These are phyloP conservation scores for Bombus pyrosoma DNA, from an alignment of 1,140 invertebrate species.

Conservation along the genomic window DNA sequence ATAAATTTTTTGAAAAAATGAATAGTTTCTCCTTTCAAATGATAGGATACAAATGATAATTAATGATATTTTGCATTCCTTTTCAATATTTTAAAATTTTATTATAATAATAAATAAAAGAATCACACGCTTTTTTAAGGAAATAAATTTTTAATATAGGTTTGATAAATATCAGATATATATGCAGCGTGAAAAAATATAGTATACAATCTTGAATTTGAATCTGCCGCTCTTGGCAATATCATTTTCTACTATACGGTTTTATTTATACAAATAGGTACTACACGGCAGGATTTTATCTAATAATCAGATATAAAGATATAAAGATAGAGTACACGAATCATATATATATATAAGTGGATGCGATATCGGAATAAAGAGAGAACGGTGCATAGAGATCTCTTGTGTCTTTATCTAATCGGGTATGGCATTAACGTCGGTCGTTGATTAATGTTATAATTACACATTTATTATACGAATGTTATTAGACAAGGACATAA, in stretches of 20 bases:
- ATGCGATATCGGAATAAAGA: too few relatives aligned
- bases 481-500: too few relatives aligned
- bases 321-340: too few relatives aligned
- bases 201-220: background rate
- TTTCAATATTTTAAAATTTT: background rate
- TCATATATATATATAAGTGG: too few relatives aligned
- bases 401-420: too few relatives aligned
- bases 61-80: background rate
- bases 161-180: background rate
- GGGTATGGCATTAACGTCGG: too few relatives aligned
- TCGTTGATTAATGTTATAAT: too few relatives aligned
- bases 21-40: background rate
- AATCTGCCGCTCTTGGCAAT: constrained; percentile 9
- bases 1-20: constrained; percentile 21
- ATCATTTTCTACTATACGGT: background rate
- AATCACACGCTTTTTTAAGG: background rate
- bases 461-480: too few relatives aligned
- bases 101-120: background rate
- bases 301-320: too few relatives aligned
- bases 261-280: background rate
- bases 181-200: background rate
- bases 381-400: too few relatives aligned
- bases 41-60: too few relatives aligned
- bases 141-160: background rate
- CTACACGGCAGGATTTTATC: background rate